These are phyloP conservation scores for Pecten maximus DNA, from an alignment of 2,888 invertebrate genomes.

Conservation along the genomic window DNA sequence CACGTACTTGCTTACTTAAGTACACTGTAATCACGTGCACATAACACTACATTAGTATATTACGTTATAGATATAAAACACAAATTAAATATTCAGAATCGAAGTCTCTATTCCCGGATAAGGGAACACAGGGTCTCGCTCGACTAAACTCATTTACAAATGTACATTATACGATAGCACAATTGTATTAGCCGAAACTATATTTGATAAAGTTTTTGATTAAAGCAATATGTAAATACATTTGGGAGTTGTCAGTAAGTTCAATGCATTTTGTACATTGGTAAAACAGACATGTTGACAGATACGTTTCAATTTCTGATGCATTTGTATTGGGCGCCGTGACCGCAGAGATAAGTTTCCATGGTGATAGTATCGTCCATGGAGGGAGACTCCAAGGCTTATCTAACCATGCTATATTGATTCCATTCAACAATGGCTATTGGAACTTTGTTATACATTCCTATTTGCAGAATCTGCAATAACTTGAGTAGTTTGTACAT, in stretches of 20 bases:
- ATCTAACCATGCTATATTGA: not conserved
- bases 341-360: not conserved
- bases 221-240: not conserved
- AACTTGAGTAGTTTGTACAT: too few species aligned
- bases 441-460: not conserved
- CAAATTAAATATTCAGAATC: not conserved
- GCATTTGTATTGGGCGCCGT: not conserved
- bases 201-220: conserved; percentile 31
- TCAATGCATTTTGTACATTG: not conserved
- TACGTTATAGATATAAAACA: too few species aligned
- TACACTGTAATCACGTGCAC: too few species aligned
- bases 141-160: not conserved
- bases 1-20: too few species aligned
- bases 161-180: not conserved
- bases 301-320: not conserved
- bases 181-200: not conserved
- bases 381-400: not conserved
- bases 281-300: not conserved
- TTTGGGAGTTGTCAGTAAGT: not conserved
- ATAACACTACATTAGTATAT: too few species aligned
- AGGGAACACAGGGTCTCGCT: not conserved
- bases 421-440: not conserved
- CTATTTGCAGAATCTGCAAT: not conserved
- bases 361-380: not conserved
- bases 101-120: not conserved